Conservation (phyloP, 2,113 vertebrate species). For the Ceyx melanurus region DNA sequence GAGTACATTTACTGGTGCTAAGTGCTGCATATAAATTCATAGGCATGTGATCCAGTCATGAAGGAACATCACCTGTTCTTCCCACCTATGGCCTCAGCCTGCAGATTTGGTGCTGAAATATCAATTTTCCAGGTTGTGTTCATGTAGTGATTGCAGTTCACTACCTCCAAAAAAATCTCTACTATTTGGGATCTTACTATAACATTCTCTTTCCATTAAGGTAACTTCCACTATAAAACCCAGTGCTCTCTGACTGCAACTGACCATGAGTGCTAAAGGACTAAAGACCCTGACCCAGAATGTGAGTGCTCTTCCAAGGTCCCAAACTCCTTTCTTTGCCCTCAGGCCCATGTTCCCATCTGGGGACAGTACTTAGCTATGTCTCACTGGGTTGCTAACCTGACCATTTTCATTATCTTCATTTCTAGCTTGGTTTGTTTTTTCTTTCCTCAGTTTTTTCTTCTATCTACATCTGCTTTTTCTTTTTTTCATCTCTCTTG, state of each 20-base stretch:
- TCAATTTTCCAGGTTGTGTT: not conserved
- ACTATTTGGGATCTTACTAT: not conserved
- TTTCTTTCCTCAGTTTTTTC: not conserved
- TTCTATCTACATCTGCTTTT: not conserved
- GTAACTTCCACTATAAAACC: not conserved
- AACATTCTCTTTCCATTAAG: not conserved
- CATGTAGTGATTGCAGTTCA: not conserved
- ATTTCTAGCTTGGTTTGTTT: conserved; percentile 16
- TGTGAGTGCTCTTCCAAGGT: not conserved
- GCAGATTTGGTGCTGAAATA: not conserved
- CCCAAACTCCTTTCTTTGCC: conserved; percentile 44
- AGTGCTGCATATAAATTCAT: not conserved
- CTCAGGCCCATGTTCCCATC: conserved; percentile 32
- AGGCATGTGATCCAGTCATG: not conserved
- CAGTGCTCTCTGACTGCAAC: not conserved
- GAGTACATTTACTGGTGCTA: not conserved
- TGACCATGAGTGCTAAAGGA: not conserved
- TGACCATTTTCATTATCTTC: conserved; percentile 8
- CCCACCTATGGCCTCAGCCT: not conserved
- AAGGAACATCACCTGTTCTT: not conserved
- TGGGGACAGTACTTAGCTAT: not conserved
- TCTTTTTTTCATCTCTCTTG: not conserved
- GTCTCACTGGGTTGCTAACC: conserved; percentile 27
- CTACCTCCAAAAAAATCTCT: not conserved
- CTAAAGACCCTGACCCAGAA: not conserved